Evolutionary conservation across 2,113 vertebrate genomes (phyloP).

Genomic region (Antechinus stuartii): DNA sequence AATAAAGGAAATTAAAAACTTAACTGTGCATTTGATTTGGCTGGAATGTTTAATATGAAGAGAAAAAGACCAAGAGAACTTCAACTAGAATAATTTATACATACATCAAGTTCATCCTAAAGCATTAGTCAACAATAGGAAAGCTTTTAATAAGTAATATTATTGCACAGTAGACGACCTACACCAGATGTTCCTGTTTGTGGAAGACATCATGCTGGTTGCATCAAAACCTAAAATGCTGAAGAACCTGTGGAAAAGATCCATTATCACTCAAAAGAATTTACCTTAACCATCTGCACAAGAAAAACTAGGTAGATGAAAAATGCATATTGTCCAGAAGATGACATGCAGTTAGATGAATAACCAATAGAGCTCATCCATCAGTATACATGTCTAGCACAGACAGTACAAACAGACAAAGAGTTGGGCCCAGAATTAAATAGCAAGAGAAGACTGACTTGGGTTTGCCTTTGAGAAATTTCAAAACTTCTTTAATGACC

Average conservation of each 20-base stretch:
- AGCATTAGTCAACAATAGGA: not conserved
- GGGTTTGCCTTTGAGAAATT: not conserved
- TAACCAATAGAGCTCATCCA: not conserved
- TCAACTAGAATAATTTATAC: not conserved
- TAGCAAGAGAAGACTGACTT: not conserved
- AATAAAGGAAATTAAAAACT: not conserved
- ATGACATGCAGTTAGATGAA: not conserved
- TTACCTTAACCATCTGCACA: not conserved
- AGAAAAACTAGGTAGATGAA: slow-evolving; percentile 1
- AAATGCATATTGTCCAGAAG: not conserved
- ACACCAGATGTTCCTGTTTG: not conserved
- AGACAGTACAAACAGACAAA: not conserved
- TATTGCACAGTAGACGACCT: not conserved
- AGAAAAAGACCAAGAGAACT: not conserved
- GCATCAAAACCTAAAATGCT: not conserved
- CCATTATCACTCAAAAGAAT: slow-evolving; percentile 1
- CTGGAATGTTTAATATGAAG: not conserved
- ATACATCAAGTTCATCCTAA: not conserved
- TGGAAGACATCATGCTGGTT: not conserved
- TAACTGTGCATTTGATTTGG: not conserved
- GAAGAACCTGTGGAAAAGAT: not conserved
- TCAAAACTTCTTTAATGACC: not conserved
- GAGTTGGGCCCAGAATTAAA: not conserved
- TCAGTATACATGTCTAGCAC: not conserved
- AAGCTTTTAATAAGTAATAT: not conserved